Conservation (phyloP, 2,113 vertebrate genomes). For the Notothenia coriiceps region DNA sequence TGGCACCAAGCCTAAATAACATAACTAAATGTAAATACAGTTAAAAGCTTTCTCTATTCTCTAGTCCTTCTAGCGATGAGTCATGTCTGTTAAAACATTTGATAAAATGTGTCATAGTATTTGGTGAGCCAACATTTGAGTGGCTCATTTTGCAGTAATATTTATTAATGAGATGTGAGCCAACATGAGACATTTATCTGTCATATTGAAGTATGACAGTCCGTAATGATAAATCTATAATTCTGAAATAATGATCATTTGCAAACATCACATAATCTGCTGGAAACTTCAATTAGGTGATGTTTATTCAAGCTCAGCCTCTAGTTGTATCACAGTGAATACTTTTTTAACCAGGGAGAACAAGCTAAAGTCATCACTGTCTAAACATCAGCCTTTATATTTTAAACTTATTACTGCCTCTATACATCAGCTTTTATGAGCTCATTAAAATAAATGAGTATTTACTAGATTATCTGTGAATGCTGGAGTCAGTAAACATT, state of each 20-base stretch:
- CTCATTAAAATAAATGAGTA: neutral
- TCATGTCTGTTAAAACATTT: neutral
- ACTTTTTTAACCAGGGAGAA: neutral
- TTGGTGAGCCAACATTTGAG: neutral
- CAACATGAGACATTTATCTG: neutral
- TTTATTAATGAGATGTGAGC: neutral
- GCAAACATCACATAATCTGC: slow-evolving; percentile 5
- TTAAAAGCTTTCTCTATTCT: neutral
- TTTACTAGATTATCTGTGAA: neutral
- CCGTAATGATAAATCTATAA: neutral
- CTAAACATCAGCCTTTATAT: too few relatives aligned
- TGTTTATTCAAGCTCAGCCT: neutral
- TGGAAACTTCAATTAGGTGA: slow-evolving; percentile 6
- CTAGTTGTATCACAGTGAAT: neutral
- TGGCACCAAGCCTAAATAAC: too few relatives aligned
- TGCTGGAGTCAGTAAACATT: neutral
- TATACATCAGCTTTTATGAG: neutral
- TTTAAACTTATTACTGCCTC: neutral
- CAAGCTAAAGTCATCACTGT: neutral
- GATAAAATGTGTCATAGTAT: neutral
- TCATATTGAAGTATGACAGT: slow-evolving; percentile 4
- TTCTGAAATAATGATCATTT: neutral
- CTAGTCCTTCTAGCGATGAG: neutral
- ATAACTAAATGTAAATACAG: neutral
- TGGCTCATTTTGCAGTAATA: neutral